These are phyloP conservation scores for Drosophila carrolli DNA, from an alignment of 1,140 invertebrate genomes.

Conservation along the genomic window DNA sequence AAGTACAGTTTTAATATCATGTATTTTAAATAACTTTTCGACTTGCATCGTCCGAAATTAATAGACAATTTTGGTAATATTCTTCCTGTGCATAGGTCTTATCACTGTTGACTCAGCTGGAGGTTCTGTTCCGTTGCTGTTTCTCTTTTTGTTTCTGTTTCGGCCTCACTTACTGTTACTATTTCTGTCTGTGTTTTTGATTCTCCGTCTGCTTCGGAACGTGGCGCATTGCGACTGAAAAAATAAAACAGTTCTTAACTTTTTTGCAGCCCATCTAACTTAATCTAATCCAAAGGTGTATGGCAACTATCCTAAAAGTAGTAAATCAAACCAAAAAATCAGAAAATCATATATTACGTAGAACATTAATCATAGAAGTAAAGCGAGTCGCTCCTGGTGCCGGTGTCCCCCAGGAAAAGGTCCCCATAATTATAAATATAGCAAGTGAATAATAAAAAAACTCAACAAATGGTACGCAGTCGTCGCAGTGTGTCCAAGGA, in stretches of 20 bases:
- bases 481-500: slow-evolving; percentile 80
- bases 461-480: slow-evolving; percentile 71
- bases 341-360: slow-evolving; percentile 32
- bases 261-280: slow-evolving; percentile 67
- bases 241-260: slow-evolving; percentile 58
- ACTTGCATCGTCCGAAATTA: neutral
- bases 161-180: slow-evolving; percentile 32
- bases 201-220: slow-evolving; percentile 32
- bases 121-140: slow-evolving; percentile 45
- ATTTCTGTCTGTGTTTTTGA: slow-evolving; percentile 51
- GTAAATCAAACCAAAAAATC: slow-evolving; percentile 29
- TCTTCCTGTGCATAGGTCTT: slow-evolving; percentile 23
- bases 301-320: slow-evolving; percentile 51
- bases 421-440: slow-evolving; percentile 23
- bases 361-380: slow-evolving; percentile 52
- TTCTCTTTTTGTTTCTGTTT: slow-evolving; percentile 33
- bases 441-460: slow-evolving; percentile 25
- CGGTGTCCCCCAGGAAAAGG: slow-evolving; percentile 50
- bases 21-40: neutral
- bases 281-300: slow-evolving; percentile 66
- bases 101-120: slow-evolving; percentile 73
- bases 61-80: slow-evolving; percentile 4
- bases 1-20: too few species aligned
- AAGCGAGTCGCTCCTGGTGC: slow-evolving; percentile 57
- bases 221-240: slow-evolving; percentile 42